Percentiles rank a stretch among this genome's conserved stretches.
Conservation (phyloP, 2,113 vertebrate species). For the Bostrychus sinensis region DNA sequence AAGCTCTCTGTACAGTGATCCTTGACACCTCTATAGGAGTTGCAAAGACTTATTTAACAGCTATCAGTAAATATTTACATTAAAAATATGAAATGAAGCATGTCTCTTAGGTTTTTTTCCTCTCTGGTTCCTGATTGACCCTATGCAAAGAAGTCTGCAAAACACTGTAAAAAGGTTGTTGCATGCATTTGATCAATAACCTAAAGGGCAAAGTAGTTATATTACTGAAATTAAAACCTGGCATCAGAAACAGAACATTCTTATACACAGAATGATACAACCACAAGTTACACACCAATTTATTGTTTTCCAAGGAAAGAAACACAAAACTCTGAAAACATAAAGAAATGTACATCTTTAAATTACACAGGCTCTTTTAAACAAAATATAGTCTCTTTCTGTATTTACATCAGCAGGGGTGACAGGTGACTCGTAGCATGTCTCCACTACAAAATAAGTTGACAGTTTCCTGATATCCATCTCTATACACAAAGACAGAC, state of each 20-base stretch:
- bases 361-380: constrained; percentile 94
- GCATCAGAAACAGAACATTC: background rate
- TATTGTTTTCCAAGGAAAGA: constrained; percentile 73
- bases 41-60: constrained; percentile 66
- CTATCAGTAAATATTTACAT: constrained; percentile 71
- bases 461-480: constrained; percentile 40
- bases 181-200: background rate
- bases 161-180: no score
- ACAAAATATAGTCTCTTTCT: constrained; percentile 98
- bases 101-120: background rate
- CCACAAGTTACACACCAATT: constrained; percentile 65
- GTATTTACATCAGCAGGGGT: constrained; percentile 90
- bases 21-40: constrained; percentile 63
- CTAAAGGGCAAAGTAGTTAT: no score
- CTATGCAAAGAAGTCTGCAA: no score
- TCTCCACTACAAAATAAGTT: constrained; percentile 50
- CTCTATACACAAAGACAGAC: constrained; percentile 40
- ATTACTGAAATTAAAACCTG: background rate
- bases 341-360: constrained; percentile 92
- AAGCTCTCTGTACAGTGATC: constrained; percentile 73
- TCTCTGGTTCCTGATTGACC: constrained; percentile 33
- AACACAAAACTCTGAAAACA: constrained; percentile 80
- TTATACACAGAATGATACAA: background rate
- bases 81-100: constrained; percentile 60
- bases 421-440: constrained; percentile 49